Evolutionary conservation across 2,797 vertebrate species (phyloP).

Genomic region (Gobio occitaniae): DNA sequence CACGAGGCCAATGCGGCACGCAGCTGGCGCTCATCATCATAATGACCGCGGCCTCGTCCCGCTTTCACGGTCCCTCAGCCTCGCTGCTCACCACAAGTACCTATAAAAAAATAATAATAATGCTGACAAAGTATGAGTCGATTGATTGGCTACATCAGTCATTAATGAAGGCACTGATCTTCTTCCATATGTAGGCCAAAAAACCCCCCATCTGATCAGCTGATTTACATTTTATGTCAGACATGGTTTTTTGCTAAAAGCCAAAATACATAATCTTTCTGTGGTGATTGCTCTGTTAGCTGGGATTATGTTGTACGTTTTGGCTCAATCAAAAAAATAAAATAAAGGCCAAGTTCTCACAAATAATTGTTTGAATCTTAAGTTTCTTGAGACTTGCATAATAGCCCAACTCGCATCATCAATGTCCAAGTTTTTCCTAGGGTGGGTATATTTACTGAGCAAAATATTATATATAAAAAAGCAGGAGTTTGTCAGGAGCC

Average conservation of each 20-base stretch:
- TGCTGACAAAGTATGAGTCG: background rate
- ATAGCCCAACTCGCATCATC: slow-evolving; percentile 58
- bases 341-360: slow-evolving; percentile 55
- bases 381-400: slow-evolving; percentile 64
- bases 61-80: too few relatives aligned
- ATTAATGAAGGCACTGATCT: slow-evolving; percentile 53
- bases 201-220: slow-evolving; percentile 48
- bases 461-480: slow-evolving; percentile 20
- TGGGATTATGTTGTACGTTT: slow-evolving; percentile 62
- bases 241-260: slow-evolving; percentile 53
- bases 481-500: background rate
- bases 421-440: slow-evolving; percentile 51
- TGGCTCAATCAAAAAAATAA: slow-evolving; percentile 36
- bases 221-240: slow-evolving; percentile 49
- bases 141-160: background rate
- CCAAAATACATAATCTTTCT: slow-evolving; percentile 52
- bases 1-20: too few relatives aligned
- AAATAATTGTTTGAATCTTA: slow-evolving; percentile 64
- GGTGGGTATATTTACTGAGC: slow-evolving; percentile 61
- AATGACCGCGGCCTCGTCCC: too few relatives aligned
- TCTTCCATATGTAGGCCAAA: slow-evolving; percentile 63
- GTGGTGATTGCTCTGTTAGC: slow-evolving; percentile 66
- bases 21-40: too few relatives aligned
- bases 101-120: background rate
- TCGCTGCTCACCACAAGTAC: background rate